Base-by-base conservation (phyloP, 1,140 invertebrate genomes). In the Cepaea nemoralis region DNA sequence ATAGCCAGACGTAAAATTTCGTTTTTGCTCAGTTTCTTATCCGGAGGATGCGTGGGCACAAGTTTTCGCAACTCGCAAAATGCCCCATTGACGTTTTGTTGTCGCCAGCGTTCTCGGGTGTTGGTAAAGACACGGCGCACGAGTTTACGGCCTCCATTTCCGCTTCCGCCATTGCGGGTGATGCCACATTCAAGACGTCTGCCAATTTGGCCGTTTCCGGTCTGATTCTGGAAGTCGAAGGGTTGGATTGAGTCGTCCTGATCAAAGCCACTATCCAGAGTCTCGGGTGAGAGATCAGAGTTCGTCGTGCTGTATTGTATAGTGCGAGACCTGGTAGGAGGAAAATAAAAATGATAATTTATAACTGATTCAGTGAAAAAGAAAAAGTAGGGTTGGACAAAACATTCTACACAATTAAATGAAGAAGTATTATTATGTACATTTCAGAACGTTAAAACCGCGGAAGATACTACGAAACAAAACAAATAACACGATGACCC, bases 1-100 rank as follows among this genome's bases (percentile, higher is more conserved):
- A 99, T 99, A 50, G 97, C 96, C 93, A 97, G 95, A 70, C 97
- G 93, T 0, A 99, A 92, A 73, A 99, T 99, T 92, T 99, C 97
- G 90, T 98, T 98, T 91, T 99, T 99, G 31, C 96, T 98, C 0
- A 99, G 92, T 89, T 99, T 99, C 91, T 98, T 98, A 90, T 99
- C 97, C 0, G 96, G 96, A 0, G 97, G 97, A 93, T 99, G 96
- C 0, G 97, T 98, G 0, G 97, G 97, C 3, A 99, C 96, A 19
- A 99, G 92, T 87, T 96, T 95, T 27, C 97, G 92, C 37, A 99
- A 93, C 89, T 93, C 97, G 0, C 96, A 95, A 89, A 98, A 99
- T 0, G 97, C 97, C 0, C 96, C 96, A 75, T 91, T 91, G 10
- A 91, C 90, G 71, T 98, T 98, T 89, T 99, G 97, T 88, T 99